These are phyloP conservation scores for Mormyrus proboscirostris DNA, from an alignment of 2,797 vertebrate species.

Conservation along the genomic window DNA sequence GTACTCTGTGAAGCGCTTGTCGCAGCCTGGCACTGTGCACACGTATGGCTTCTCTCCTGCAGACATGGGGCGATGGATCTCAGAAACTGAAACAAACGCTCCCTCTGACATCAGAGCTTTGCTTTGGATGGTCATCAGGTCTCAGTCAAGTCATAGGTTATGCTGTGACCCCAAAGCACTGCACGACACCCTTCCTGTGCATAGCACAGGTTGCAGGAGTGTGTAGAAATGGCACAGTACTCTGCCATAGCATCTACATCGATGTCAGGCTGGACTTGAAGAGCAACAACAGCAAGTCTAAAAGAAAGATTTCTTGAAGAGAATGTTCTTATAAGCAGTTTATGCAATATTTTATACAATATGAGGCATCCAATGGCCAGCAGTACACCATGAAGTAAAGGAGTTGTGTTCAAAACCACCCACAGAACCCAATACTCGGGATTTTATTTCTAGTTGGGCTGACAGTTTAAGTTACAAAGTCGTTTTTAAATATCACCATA, in stretches of 20 bases:
- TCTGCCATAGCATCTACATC: background rate
- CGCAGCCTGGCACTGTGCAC: slow-evolving; percentile 94
- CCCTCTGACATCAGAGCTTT: background rate
- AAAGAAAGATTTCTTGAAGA: background rate
- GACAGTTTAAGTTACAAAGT: background rate
- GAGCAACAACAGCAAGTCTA: background rate
- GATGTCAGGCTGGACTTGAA: background rate
- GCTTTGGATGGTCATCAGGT: background rate
- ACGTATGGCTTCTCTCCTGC: slow-evolving; percentile 96
- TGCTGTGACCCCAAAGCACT: background rate
- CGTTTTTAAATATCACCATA: too few species aligned
- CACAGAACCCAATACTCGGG: too few species aligned
- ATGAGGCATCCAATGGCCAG: too few species aligned
- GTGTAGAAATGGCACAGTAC: background rate
- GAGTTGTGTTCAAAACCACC: too few species aligned
- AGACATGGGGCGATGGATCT: slow-evolving; percentile 10
- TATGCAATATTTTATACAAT: too few species aligned
- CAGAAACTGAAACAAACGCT: background rate
- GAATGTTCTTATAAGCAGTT: background rate
- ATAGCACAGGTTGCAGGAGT: background rate
- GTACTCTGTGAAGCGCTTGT: slow-evolving; percentile 98
- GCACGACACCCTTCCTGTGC: background rate
- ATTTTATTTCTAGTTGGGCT: too few species aligned
- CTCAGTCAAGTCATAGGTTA: background rate
- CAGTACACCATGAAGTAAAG: too few species aligned